phyloP scores from a whole-genome alignment of 2,797 vertebrate genomes.

The Pampus argenteus region DNA sequence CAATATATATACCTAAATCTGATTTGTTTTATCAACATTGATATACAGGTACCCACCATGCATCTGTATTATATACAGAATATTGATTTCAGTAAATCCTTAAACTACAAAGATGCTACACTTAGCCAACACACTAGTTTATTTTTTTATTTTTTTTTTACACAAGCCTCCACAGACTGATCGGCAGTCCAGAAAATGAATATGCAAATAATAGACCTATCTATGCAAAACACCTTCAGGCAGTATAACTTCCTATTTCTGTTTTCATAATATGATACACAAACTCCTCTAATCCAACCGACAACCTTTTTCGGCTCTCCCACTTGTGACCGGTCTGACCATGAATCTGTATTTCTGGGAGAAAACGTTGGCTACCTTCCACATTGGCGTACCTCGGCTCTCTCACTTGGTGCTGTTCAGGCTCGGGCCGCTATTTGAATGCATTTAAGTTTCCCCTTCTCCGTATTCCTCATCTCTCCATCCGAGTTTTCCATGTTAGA shows the following conservation, averaged over 20 bases:
- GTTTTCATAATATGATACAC: not conserved
- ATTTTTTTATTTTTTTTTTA: too few species aligned
- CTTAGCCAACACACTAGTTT: too few species aligned
- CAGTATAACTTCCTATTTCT: constrained; percentile 5
- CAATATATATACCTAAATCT: not conserved
- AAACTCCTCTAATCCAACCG: not conserved
- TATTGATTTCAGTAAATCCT: constrained; percentile 5
- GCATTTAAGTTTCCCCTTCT: not conserved
- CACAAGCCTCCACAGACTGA: not conserved
- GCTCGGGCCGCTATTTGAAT: not conserved
- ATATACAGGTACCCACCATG: not conserved
- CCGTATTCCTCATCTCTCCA: not conserved
- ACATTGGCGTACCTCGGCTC: not conserved
- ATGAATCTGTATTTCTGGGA: not conserved
- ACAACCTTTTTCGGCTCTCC: not conserved
- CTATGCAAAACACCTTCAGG: constrained; percentile 37
- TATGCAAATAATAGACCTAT: constrained; percentile 33
- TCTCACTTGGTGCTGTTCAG: not conserved
- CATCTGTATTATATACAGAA: not conserved
- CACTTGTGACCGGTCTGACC: not conserved
- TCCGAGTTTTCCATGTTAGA: not conserved
- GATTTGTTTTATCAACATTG: not conserved
- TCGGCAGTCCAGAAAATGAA: constrained; percentile 15
- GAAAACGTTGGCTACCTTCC: not conserved
- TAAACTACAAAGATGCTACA: not conserved